phyloP scores from a whole-genome alignment of 1,140 invertebrate genomes.

The Cotesia chilonis region DNA sequence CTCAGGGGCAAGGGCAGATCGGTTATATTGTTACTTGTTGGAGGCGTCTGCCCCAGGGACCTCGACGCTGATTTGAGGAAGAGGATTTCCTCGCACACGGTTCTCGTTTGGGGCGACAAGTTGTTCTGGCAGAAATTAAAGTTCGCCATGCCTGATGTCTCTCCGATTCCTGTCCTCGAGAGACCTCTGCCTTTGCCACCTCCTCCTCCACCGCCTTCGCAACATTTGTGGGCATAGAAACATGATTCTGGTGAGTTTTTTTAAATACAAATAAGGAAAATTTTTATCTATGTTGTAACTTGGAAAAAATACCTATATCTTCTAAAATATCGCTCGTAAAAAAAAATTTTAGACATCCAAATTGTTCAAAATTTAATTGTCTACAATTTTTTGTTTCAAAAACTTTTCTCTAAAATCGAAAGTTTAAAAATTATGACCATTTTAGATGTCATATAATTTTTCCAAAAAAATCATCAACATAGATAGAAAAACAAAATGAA shows the following conservation, averaged over 20 bases:
- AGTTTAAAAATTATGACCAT: too few species aligned
- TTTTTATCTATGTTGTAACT: too few species aligned
- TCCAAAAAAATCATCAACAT: too few species aligned
- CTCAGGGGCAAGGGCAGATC: slow-evolving; percentile 83
- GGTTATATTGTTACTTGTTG: slow-evolving; percentile 86
- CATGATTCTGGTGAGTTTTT: slow-evolving; percentile 32
- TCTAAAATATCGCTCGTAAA: too few species aligned
- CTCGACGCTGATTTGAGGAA: slow-evolving; percentile 88
- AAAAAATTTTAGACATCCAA: too few species aligned
- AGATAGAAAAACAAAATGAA: too few species aligned
- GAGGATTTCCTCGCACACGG: slow-evolving; percentile 89
- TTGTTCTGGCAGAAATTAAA: slow-evolving; percentile 94
- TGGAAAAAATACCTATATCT: too few species aligned
- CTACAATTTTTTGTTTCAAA: too few species aligned
- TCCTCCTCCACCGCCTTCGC: slow-evolving; percentile 52
- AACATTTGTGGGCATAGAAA: slow-evolving; percentile 69
- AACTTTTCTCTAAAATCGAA: too few species aligned
- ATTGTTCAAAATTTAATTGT: too few species aligned
- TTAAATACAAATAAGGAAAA: not conserved
- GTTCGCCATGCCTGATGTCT: slow-evolving; percentile 86
- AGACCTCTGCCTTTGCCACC: slow-evolving; percentile 69
- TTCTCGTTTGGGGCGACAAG: slow-evolving; percentile 90
- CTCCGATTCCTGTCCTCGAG: slow-evolving; percentile 66
- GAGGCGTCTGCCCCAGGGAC: slow-evolving; percentile 83
- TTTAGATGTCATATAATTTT: too few species aligned